Evolutionary conservation across 2,888 invertebrate species (phyloP), one percentile per base, ranked within the genome.

Genomic region (Aphelenchoides bicaudatus): DNA sequence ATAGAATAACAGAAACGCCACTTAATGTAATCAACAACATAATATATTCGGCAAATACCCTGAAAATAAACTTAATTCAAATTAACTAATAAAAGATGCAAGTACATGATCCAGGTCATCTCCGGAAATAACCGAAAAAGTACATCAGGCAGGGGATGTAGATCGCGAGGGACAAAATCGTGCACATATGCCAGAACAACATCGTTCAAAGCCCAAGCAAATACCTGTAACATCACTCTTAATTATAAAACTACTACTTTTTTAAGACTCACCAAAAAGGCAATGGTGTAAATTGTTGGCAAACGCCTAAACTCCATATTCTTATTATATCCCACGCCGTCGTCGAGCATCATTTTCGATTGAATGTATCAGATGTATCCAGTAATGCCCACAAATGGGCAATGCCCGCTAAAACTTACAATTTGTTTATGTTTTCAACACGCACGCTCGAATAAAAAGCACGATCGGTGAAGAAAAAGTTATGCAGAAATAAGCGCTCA

Each of bases 101-200:
- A n/a, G n/a, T 63, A 56, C 37, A 75, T 73, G 6, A 71, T 68
- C 28, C 68, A 67, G 5, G 62, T 62, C 6, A 74, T 63, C 59
- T 75, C 75, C 1, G 75, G 75, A 58, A 75, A 74, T 21, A 67
- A 39, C 13, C 63, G 59, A 63, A 76, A 78, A 60, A 69, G 78
- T 6, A 73, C 49, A 48, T 78, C 78, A 13, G 78, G 78, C 6
- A 78, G 67, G 6, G 78, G 77, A 5, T 57, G 50, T 10, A 58
- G 49, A 25, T 68, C 59, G 16, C 68, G 28, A 0, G 78, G 78
- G 8, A 78, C 75, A 37, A 69, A 59, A 51, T 78, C 78, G 58
- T 78, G 78, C 29, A 78, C 66, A 68, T 68, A 78, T 2, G 77
- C 77, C 3, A 78, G 58, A 5, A 68, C 65, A 0, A 75, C 38